Evolutionary conservation across 2,888 invertebrate genomes (phyloP).

Genomic region (Caenorhabditis sinica): DNA sequence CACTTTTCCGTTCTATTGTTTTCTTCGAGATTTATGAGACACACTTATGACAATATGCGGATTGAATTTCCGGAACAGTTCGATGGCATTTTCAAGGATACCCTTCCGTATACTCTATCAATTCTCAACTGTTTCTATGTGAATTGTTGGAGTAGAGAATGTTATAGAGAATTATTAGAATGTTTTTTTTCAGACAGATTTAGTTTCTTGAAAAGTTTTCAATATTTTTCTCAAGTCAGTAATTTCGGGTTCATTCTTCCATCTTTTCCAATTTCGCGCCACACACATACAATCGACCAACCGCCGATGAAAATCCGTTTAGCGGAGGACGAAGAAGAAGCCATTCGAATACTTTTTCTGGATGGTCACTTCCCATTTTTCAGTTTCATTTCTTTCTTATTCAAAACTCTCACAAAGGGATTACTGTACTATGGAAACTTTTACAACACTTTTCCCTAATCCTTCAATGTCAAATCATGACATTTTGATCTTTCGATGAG

Average conservation of each 20-base stretch:
- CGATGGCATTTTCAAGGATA: slow-evolving; percentile 17
- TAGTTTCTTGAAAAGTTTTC: too few relatives aligned
- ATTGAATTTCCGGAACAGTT: slow-evolving; percentile 50
- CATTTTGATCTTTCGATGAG: slow-evolving; percentile 51
- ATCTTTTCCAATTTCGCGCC: slow-evolving; percentile 26
- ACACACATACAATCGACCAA: slow-evolving; percentile 41
- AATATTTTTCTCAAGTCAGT: too few relatives aligned
- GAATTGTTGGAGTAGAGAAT: neutral
- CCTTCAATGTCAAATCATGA: slow-evolving; percentile 45
- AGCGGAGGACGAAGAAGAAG: slow-evolving; percentile 27
- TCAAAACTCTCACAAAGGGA: slow-evolving; percentile 43
- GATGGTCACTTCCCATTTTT: slow-evolving; percentile 25
- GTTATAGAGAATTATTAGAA: too few relatives aligned
- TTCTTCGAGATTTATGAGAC: slow-evolving; percentile 33
- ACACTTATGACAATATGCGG: slow-evolving; percentile 24
- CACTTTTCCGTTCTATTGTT: slow-evolving; percentile 35
- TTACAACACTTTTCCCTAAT: slow-evolving; percentile 7
- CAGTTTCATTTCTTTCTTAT: slow-evolving; percentile 12
- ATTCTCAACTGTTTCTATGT: neutral
- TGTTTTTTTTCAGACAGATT: too few relatives aligned
- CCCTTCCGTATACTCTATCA: slow-evolving; percentile 5
- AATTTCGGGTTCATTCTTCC: neutral
- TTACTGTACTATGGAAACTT: slow-evolving; percentile 50
- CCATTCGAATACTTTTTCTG: slow-evolving; percentile 37
- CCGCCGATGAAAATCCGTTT: slow-evolving; percentile 63